These are phyloP conservation scores for Falco columbarius DNA, from an alignment of 2,797 vertebrate genomes.

Conservation along the genomic window DNA sequence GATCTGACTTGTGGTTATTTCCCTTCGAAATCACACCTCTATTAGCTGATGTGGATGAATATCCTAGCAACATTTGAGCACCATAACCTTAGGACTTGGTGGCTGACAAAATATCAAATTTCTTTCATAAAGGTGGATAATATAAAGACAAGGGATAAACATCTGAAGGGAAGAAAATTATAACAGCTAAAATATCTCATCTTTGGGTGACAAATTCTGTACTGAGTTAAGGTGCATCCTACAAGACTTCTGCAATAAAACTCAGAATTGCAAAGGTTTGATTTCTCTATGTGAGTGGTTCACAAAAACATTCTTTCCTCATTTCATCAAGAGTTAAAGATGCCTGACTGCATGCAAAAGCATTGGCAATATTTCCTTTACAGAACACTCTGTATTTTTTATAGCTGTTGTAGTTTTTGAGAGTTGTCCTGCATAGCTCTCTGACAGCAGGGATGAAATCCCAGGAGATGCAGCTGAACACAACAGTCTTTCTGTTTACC, in stretches of 20 bases:
- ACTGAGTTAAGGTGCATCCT: background rate
- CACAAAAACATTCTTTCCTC: background rate
- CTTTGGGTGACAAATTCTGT: slow-evolving; percentile 6
- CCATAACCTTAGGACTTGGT: slow-evolving; percentile 42
- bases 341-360: background rate
- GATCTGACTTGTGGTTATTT: background rate
- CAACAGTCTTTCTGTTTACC: background rate
- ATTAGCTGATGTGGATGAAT: slow-evolving; percentile 54
- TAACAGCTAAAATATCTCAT: background rate
- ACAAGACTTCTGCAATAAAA: background rate
- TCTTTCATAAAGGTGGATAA: slow-evolving; percentile 22
- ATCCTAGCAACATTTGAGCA: slow-evolving; percentile 43
- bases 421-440: background rate
- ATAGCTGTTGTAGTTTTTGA: slow-evolving; percentile 14
- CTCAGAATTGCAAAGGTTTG: background rate
- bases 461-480: slow-evolving; percentile 4
- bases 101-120: slow-evolving; percentile 38
- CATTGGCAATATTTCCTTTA: background rate
- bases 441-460: slow-evolving; percentile 31
- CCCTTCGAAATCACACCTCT: slow-evolving; percentile 33
- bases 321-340: background rate
- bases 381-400: background rate
- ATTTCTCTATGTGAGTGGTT: background rate
- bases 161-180: background rate
- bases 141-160: slow-evolving; percentile 50